These are phyloP conservation scores for Platycheirus rosarum DNA, from an alignment of 2,888 invertebrate genomes.

Conservation along the genomic window DNA sequence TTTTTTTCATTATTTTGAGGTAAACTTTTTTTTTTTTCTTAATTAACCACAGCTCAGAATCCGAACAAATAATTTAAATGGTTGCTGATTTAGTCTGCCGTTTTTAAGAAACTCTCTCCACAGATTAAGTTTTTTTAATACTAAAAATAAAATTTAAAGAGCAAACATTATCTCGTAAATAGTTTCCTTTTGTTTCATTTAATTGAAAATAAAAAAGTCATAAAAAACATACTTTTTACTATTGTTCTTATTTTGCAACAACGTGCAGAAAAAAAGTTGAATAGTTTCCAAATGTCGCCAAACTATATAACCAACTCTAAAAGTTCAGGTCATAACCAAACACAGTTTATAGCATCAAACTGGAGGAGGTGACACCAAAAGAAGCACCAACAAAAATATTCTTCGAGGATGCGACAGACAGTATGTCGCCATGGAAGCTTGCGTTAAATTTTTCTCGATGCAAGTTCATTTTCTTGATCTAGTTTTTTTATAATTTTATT, in stretches of 20 bases:
- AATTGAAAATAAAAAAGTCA: background rate
- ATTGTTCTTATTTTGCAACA: background rate
- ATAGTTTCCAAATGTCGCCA: constrained; percentile 40
- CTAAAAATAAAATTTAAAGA: too few species aligned
- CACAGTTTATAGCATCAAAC: constrained; percentile 34
- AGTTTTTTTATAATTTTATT: constrained; percentile 39
- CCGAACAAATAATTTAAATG: too few species aligned
- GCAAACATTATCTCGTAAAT: too few species aligned
- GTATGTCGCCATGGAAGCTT: constrained; percentile 25
- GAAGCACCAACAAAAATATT: constrained; percentile 20
- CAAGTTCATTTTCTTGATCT: constrained; percentile 32
- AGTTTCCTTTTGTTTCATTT: too few species aligned
- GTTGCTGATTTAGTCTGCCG: too few species aligned
- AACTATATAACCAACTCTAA: constrained; percentile 39
- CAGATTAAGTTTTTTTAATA: too few species aligned
- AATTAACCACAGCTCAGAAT: too few species aligned
- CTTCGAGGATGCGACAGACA: constrained; percentile 52
- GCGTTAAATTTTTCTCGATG: constrained; percentile 50
- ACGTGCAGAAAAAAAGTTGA: background rate
- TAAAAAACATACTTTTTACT: background rate
- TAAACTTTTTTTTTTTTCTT: too few species aligned
- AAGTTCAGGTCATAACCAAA: constrained; percentile 33
- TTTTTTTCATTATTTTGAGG: too few species aligned
- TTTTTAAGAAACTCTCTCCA: too few species aligned
- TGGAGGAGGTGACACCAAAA: constrained; percentile 56